A percentile compares a stretch with the other conserved stretches of the same genome.
Conservation (phyloP, 1,140 invertebrate genomes). For the Akabosia matsudoensis region DNA sequence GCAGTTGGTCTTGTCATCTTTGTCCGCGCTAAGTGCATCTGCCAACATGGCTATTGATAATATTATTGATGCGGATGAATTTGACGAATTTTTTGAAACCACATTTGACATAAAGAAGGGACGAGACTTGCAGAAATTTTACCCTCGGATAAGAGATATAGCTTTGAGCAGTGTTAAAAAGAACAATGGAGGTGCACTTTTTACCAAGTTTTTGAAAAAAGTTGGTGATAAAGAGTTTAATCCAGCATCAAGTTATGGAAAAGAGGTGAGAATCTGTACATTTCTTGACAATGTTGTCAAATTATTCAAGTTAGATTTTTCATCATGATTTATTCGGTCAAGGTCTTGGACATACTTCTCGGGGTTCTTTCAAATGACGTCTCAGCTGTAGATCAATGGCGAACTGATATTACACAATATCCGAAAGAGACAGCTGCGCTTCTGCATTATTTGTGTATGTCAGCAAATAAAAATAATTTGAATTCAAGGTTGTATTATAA, state of each 20-base stretch:
- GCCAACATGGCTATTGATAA: slow-evolving; percentile 31
- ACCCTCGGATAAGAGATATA: slow-evolving; percentile 40
- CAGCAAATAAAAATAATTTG: not conserved
- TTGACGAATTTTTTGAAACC: slow-evolving; percentile 44
- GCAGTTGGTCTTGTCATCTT: slow-evolving; percentile 38
- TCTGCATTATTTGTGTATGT: slow-evolving; percentile 40
- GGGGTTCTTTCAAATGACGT: slow-evolving; percentile 36
- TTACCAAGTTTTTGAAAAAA: slow-evolving; percentile 41
- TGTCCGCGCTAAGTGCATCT: slow-evolving; percentile 24
- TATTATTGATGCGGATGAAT: slow-evolving; percentile 41
- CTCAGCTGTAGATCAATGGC: slow-evolving; percentile 32
- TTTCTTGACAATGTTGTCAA: not conserved
- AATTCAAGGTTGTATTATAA: not conserved
- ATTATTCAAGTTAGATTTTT: not conserved
- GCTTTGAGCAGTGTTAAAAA: slow-evolving; percentile 33
- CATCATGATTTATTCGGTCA: not conserved
- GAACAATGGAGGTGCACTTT: slow-evolving; percentile 33
- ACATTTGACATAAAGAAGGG: slow-evolving; percentile 43
- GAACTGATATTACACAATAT: slow-evolving; percentile 29
- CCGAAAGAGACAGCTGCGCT: slow-evolving; percentile 38
- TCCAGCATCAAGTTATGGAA: slow-evolving; percentile 27
- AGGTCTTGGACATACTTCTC: slow-evolving; percentile 37
- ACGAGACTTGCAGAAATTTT: slow-evolving; percentile 45
- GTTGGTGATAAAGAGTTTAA: slow-evolving; percentile 34
- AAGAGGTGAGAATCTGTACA: slow-evolving; percentile 34